Evolutionary conservation across 2,888 invertebrate genomes (phyloP), one percentile per base, ranked within the genome.

Genomic region (Drosophila emarginata): DNA sequence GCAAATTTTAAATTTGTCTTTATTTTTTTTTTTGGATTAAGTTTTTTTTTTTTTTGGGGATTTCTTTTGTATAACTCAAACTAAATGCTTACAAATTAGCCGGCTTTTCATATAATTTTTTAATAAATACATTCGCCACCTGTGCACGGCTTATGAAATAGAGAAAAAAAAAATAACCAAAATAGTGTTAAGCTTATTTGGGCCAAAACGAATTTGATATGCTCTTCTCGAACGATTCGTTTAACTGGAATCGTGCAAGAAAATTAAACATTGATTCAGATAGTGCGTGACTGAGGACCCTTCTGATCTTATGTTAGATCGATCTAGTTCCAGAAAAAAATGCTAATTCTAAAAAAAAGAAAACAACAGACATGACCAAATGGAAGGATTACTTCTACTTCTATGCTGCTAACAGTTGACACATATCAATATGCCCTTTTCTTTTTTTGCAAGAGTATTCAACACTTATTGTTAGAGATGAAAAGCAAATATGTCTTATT

Each of bases 11-110:
- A 32, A 9, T 32, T 32, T 32, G 7, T 32, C 32, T 32, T 1
- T 32, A 32, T 32, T 28, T 28, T 28, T 4, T 28, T 1, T 1
- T 60, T 9, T 53, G n/a, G n/a, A n/a, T n/a, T n/a, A n/a, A n/a
- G n/a, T 39, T 52, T 51, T 61, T 52, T 54, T 53, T 52, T 53
- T 65, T 67, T 64, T 71, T 12, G 23, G 28, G 21, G 11, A 45
- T 45, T 45, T 45, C 45, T 45, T 45, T 45, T 45, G 45, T 45
- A 21, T 56, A 56, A 57, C 39, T 32, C 32, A 59, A 76, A 64
- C 72, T 81, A 79, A 81, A 78, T 69, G 76, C 61, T 45, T 74
- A 80, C 83, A 82, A 81, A 81, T 85, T 78, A 83, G 83, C 64
- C 63, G 57, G 50, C 64, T 59, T 50, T 45, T 32, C 52, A 64